Conservation (phyloP, 2,888 invertebrate species). For the Nomada flava region DNA sequence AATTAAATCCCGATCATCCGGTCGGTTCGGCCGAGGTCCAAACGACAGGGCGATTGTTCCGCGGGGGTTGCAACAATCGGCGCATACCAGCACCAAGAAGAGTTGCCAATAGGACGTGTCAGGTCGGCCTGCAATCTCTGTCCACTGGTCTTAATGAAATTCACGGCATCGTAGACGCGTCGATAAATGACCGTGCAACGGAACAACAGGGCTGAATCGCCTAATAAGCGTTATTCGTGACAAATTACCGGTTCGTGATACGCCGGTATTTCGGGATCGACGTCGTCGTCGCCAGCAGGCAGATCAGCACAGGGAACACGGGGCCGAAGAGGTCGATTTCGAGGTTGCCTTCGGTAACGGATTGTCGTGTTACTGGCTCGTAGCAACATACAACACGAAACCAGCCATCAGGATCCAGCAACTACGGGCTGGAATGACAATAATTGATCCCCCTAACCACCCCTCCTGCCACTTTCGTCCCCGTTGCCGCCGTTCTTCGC, state of each 20-base stretch:
- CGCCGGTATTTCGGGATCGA: constrained; percentile 79
- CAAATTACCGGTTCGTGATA: constrained; percentile 82
- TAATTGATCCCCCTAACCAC: constrained; percentile 80
- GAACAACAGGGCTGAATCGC: constrained; percentile 78
- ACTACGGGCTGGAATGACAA: constrained; percentile 81
- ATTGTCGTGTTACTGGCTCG: constrained; percentile 78
- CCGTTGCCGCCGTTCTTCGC: constrained; percentile 37
- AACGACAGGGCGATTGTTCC: constrained; percentile 24
- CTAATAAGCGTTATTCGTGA: constrained; percentile 83
- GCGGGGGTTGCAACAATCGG: constrained; percentile 11
- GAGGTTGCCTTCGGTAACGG: constrained; percentile 74
- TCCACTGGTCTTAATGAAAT: constrained; percentile 78
- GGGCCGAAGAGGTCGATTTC: constrained; percentile 57
- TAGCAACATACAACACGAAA: constrained; percentile 79
- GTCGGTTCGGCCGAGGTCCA: neutral
- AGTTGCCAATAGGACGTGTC: constrained; percentile 37
- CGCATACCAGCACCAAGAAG: constrained; percentile 44
- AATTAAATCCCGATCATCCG: constrained; percentile 44
- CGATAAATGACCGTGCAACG: constrained; percentile 80
- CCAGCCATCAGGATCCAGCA: constrained; percentile 79
- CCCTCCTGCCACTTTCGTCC: constrained; percentile 50
- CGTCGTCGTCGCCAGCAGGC: constrained; percentile 22
- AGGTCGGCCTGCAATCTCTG: constrained; percentile 72
- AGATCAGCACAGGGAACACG: constrained; percentile 47
- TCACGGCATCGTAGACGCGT: constrained; percentile 80